phyloP scores from a whole-genome alignment of 1,140 invertebrate genomes.

The Thaumatotibia leucotreta region DNA sequence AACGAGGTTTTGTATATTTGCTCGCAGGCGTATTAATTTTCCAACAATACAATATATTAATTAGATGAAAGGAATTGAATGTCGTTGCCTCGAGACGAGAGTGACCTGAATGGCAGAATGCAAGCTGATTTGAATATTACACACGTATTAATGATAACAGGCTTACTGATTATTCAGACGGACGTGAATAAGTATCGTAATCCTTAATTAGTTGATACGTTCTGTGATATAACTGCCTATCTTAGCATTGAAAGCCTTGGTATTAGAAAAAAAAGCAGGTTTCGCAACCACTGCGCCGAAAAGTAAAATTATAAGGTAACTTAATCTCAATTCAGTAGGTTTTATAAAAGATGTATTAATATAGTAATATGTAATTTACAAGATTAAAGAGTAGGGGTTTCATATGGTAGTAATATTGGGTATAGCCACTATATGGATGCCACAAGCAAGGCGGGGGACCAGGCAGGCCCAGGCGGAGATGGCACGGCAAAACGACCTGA shows the following conservation, averaged over 20 bases:
- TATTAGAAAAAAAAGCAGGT: too few relatives aligned
- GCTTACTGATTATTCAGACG: not conserved
- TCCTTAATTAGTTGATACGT: not conserved
- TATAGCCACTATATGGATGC: too few relatives aligned
- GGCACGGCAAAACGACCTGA: too few relatives aligned
- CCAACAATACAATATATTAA: not conserved
- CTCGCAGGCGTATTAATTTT: slow-evolving; percentile 13
- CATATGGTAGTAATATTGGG: too few relatives aligned
- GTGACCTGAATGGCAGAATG: not conserved
- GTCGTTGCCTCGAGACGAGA: not conserved
- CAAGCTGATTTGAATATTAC: not conserved
- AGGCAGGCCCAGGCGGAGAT: too few relatives aligned
- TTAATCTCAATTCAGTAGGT: too few relatives aligned
- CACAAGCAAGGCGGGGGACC: too few relatives aligned
- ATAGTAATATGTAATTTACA: too few relatives aligned
- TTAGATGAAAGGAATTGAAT: not conserved
- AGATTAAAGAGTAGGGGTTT: too few relatives aligned
- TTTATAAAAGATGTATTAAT: too few relatives aligned
- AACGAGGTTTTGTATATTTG: slow-evolving; percentile 37
- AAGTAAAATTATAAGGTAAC: too few relatives aligned
- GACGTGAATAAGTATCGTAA: not conserved
- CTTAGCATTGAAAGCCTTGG: not conserved
- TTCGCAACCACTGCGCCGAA: too few relatives aligned
- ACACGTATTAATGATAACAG: not conserved
- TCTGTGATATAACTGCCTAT: not conserved